Conservation (phyloP, 2,113 vertebrate species). For the Tyrannus savana region DNA sequence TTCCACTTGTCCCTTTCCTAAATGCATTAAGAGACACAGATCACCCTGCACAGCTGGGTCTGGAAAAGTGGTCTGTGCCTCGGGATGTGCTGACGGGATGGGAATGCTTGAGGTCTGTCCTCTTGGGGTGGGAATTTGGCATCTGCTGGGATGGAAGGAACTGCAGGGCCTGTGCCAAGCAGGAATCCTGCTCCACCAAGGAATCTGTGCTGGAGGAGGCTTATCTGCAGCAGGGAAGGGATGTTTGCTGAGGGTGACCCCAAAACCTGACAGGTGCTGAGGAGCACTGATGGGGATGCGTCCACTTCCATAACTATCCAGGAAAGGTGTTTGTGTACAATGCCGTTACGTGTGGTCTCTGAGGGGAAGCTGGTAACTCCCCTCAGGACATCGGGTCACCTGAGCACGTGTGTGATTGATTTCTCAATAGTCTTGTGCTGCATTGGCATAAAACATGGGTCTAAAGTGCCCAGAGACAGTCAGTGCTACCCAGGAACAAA, state of each 20-base stretch:
- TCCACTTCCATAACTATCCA: background rate
- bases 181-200: background rate
- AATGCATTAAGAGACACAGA: background rate
- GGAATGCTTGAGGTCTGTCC: background rate
- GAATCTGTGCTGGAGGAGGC: background rate
- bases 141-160: background rate
- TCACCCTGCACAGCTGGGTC: background rate
- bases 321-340: background rate
- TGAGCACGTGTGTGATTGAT: fast-evolving
- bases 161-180: background rate
- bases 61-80: background rate
- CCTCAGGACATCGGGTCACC: background rate
- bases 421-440: background rate
- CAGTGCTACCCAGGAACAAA: background rate
- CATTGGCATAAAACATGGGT: background rate
- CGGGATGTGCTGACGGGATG: background rate
- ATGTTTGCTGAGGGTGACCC: background rate
- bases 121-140: background rate
- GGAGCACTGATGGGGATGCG: no score
- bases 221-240: background rate
- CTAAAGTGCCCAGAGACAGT: background rate
- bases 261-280: background rate
- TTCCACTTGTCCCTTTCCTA: background rate
- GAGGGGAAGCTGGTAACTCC: background rate
- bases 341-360: background rate